phyloP scores from a whole-genome alignment of 2,113 vertebrate genomes.

The Paramisgurnus dabryanus region DNA sequence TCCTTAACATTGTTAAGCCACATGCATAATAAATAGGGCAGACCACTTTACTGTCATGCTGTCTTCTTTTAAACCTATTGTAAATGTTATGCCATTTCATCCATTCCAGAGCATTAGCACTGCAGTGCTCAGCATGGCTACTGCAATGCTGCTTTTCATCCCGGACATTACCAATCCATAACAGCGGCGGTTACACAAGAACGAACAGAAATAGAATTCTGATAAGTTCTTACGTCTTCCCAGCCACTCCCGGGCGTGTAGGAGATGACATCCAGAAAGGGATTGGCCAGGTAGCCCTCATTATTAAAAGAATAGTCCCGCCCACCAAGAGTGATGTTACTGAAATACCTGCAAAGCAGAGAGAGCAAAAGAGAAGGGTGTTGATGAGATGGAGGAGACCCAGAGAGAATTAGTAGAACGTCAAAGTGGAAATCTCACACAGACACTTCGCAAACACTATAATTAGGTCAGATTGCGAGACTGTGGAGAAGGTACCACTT shows the following conservation, averaged over 20 bases:
- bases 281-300: conserved; percentile 91
- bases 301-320: conserved; percentile 91
- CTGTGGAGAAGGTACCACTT: conserved; percentile 37
- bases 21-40: conserved; percentile 1
- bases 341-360: conserved; percentile 82
- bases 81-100: background rate
- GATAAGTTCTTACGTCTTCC: conserved; percentile 87
- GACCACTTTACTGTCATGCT: background rate
- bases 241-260: conserved; percentile 87
- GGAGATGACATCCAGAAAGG: conserved; percentile 90
- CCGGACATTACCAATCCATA: conserved; percentile 35
- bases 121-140: conserved; percentile 36
- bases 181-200: conserved; percentile 24
- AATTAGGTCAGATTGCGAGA: conserved; percentile 38
- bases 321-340: conserved; percentile 91
- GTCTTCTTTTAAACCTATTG: background rate
- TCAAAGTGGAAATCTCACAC: conserved; percentile 20
- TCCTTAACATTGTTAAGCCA: background rate
- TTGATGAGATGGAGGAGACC: conserved; percentile 12
- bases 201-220: conserved; percentile 29
- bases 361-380: conserved; percentile 15
- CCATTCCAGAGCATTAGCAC: conserved; percentile 14
- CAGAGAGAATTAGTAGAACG: conserved; percentile 21
- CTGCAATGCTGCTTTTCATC: conserved; percentile 40
- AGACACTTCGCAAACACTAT: conserved; percentile 29